A percentile compares a stretch with the other conserved stretches of the same genome.
phyloP scores from a whole-genome alignment of 2,113 vertebrate genomes.

The Catagonus wagneri region DNA sequence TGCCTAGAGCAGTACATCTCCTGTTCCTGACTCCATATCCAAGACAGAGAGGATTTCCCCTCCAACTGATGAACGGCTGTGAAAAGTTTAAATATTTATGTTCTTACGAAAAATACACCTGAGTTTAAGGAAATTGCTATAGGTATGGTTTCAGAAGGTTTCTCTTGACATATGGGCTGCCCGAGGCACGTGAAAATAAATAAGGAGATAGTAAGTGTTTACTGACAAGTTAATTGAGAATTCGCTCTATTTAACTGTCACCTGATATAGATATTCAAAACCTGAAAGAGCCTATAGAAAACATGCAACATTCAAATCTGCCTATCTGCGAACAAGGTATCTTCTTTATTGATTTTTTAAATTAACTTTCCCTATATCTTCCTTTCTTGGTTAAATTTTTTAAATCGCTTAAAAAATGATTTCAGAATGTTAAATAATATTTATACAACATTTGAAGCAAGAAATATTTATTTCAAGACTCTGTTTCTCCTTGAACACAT shows the following conservation, averaged over 20 bases:
- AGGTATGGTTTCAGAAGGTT: neutral
- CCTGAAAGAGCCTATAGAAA: neutral
- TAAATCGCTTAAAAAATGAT: neutral
- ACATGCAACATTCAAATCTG: neutral
- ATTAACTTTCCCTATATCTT: neutral
- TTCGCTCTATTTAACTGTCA: neutral
- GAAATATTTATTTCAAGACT: neutral
- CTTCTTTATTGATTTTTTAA: neutral
- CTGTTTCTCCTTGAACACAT: neutral
- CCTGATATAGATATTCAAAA: neutral
- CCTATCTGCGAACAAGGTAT: neutral
- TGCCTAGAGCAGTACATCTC: neutral
- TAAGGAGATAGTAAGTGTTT: neutral
- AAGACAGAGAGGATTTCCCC: neutral
- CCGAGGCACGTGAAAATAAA: neutral
- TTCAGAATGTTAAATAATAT: conserved; percentile 9
- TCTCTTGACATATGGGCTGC: neutral
- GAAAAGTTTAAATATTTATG: neutral
- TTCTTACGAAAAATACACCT: neutral
- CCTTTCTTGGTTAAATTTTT: neutral
- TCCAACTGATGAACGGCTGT: neutral
- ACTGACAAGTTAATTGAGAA: conserved; percentile 1
- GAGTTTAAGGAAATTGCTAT: neutral
- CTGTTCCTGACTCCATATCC: too few relatives aligned
- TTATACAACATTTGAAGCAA: neutral